These are phyloP conservation scores for Meiosimyza platycephala DNA, from an alignment of 2,888 invertebrate species.

Conservation along the genomic window DNA sequence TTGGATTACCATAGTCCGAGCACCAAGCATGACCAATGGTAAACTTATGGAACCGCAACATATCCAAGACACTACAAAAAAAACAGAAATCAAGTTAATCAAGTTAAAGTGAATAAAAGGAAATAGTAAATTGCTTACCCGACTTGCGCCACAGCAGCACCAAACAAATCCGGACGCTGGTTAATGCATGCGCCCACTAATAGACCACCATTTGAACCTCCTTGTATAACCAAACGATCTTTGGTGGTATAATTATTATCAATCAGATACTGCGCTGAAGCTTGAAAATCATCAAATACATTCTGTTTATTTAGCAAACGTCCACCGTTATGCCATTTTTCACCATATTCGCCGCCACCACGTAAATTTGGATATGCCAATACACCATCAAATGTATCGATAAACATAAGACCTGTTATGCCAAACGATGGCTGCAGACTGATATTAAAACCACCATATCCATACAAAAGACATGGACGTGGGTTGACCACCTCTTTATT, in stretches of 20 bases:
- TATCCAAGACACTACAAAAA: constrained; percentile 87
- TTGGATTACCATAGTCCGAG: constrained; percentile 94
- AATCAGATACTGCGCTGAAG: constrained; percentile 90
- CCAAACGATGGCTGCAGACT: constrained; percentile 92
- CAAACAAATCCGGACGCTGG: constrained; percentile 94
- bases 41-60: constrained; percentile 97
- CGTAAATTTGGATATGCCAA: constrained; percentile 94
- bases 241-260: constrained; percentile 81
- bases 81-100: background rate
- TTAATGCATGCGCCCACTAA: constrained; percentile 95
- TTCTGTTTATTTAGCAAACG: constrained; percentile 94
- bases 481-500: constrained; percentile 70
- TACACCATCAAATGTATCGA: constrained; percentile 89
- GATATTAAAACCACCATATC: constrained; percentile 97
- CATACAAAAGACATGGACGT: constrained; percentile 87
- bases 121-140: constrained; percentile 72
- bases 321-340: constrained; percentile 96
- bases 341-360: constrained; percentile 98
- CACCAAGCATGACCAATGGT: constrained; percentile 98
- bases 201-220: constrained; percentile 97
- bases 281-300: constrained; percentile 95
- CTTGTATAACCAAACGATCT: constrained; percentile 85
- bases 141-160: constrained; percentile 92
- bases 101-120: background rate
- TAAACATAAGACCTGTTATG: constrained; percentile 85